Percentiles rank a stretch among this genome's conserved stretches.
phyloP scores from a whole-genome alignment of 2,888 invertebrate species.

The Drosophila falleni region DNA sequence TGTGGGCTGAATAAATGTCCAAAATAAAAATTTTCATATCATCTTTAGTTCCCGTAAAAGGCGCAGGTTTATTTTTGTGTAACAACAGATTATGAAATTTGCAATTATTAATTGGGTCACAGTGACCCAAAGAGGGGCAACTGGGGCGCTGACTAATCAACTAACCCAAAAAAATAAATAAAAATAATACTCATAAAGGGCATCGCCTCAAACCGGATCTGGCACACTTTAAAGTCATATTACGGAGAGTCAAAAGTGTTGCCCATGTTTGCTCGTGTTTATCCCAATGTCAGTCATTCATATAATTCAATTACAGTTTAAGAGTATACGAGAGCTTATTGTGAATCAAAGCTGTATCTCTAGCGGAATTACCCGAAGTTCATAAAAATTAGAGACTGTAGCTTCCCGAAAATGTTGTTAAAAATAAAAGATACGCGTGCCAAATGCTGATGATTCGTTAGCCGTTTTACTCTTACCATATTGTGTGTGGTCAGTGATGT shows the following conservation, averaged over 20 bases:
- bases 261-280: slow-evolving; percentile 30
- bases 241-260: slow-evolving; percentile 18
- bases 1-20: slow-evolving; percentile 58
- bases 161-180: slow-evolving; percentile 3
- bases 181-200: slow-evolving; percentile 26
- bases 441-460: slow-evolving; percentile 31
- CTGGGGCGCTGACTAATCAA: slow-evolving; percentile 44
- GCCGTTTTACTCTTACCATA: slow-evolving; percentile 26
- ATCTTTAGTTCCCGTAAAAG: slow-evolving; percentile 66
- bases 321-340: slow-evolving; percentile 17
- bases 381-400: slow-evolving; percentile 64
- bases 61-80: slow-evolving; percentile 45
- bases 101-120: slow-evolving; percentile 76
- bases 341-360: slow-evolving; percentile 50
- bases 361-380: slow-evolving; percentile 77
- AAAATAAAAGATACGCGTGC: slow-evolving; percentile 38
- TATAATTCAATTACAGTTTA: slow-evolving; percentile 33
- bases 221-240: slow-evolving; percentile 19
- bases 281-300: slow-evolving; percentile 66
- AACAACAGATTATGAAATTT: slow-evolving; percentile 61
- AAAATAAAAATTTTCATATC: slow-evolving; percentile 52
- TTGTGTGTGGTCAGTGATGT: slow-evolving; percentile 66
- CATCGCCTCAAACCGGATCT: slow-evolving; percentile 70
- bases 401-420: neutral
- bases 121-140: slow-evolving; percentile 51